These are phyloP conservation scores for Ornithorhynchus anatinus DNA, from an alignment of 2,113 vertebrate species.

Conservation along the genomic window DNA sequence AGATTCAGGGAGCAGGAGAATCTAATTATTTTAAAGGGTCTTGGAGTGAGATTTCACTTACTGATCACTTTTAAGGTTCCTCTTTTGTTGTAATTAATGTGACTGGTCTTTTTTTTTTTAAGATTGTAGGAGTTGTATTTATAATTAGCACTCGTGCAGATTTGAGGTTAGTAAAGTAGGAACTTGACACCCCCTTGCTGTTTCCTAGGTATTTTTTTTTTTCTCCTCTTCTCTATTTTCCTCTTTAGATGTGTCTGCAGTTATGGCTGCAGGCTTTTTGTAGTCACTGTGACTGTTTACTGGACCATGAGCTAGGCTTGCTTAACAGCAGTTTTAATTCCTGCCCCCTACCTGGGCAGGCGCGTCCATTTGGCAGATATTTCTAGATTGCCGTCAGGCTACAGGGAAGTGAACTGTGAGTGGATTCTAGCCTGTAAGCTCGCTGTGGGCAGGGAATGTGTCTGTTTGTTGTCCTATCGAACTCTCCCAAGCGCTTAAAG, in stretches of 20 bases:
- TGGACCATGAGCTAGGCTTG: conserved; percentile 27
- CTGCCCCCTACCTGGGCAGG: conserved; percentile 8
- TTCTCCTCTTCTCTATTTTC: not conserved
- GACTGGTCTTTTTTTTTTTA: conserved; percentile 46
- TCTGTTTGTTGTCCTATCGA: too few relatives aligned
- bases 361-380: too few relatives aligned
- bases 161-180: conserved; percentile 24
- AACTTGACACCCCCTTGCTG: conserved; percentile 23
- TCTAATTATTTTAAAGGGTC: conserved; percentile 55
- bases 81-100: conserved; percentile 61
- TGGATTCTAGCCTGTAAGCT: too few relatives aligned
- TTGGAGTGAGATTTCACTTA: conserved; percentile 45
- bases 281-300: conserved; percentile 2
- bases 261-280: conserved; percentile 21
- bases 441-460: too few relatives aligned
- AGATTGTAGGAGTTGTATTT: conserved; percentile 54
- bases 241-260: not conserved
- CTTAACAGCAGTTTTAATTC: conserved; percentile 28
- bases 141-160: conserved; percentile 51
- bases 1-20: conserved; percentile 38
- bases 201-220: conserved; percentile 1
- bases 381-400: too few relatives aligned
- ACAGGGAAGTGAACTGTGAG: too few relatives aligned
- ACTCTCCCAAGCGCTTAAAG: too few relatives aligned
- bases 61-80: conserved; percentile 57